Conservation (phyloP, 2,113 vertebrate species). For the Crypturellus undulatus region DNA sequence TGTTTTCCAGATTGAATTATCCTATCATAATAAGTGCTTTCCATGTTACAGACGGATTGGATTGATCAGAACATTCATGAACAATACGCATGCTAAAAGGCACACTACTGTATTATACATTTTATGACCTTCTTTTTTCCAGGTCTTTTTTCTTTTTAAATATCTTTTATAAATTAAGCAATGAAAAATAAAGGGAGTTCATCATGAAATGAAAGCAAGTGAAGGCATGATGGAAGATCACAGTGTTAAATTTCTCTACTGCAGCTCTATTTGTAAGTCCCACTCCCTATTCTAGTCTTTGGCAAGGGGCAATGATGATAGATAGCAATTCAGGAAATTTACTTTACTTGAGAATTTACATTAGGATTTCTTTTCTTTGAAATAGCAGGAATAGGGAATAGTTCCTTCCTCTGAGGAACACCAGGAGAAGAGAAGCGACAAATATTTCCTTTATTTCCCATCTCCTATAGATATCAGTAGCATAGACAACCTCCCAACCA, state of each 20-base stretch:
- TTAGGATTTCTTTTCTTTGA: background rate
- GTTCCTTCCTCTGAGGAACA: background rate
- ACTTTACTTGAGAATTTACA: background rate
- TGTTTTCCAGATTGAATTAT: background rate
- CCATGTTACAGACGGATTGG: background rate
- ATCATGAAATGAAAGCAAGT: background rate
- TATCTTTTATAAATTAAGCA: background rate
- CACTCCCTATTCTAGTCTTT: background rate
- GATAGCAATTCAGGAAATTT: background rate
- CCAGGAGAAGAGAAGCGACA: background rate
- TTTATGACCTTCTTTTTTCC: background rate
- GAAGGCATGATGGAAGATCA: background rate
- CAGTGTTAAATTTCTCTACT: background rate
- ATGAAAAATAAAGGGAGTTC: background rate
- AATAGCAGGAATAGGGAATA: background rate
- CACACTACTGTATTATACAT: background rate
- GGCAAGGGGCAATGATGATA: background rate
- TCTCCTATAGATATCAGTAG: background rate
- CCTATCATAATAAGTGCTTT: background rate
- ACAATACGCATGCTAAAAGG: background rate
- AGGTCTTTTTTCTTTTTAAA: background rate
- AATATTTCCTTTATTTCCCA: background rate
- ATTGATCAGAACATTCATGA: background rate
- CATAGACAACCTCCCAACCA: background rate
- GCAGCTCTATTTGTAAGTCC: background rate